Evolutionary conservation across 2,888 invertebrate genomes (phyloP).

Genomic region (Beris chalybata): DNA sequence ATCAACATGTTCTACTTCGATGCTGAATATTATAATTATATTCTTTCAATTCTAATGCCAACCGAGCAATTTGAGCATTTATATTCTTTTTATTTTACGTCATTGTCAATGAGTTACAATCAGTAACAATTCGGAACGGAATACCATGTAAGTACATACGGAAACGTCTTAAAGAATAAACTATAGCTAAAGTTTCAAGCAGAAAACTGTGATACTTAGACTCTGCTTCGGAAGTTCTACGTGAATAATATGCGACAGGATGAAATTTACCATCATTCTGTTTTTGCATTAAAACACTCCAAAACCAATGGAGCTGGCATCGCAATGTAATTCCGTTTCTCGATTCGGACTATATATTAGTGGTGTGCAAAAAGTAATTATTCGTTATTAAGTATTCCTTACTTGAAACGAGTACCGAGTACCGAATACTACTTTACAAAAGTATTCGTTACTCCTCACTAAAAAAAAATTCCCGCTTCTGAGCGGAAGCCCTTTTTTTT

Average conservation of each 20-base stretch:
- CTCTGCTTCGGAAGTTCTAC: conserved; percentile 8
- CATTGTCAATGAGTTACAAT: background rate
- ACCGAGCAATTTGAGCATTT: conserved; percentile 13
- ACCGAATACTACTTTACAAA: too few relatives aligned
- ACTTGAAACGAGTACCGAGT: too few relatives aligned
- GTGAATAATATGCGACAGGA: background rate
- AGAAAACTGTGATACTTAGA: background rate
- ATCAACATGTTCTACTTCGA: background rate
- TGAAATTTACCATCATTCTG: background rate
- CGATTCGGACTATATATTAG: too few relatives aligned
- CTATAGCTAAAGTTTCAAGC: conserved; percentile 6
- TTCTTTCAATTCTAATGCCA: conserved; percentile 4
- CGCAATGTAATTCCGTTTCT: background rate
- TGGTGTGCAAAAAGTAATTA: too few relatives aligned
- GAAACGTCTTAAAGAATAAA: conserved; percentile 2
- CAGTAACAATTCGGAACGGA: background rate
- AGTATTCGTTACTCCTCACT: too few relatives aligned
- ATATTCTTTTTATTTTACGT: background rate
- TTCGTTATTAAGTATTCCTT: too few relatives aligned
- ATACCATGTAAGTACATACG: conserved; percentile 2
- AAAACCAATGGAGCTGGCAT: background rate
- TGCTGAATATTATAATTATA: background rate
- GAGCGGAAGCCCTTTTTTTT: too few relatives aligned
- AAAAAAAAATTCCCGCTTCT: too few relatives aligned
- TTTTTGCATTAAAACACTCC: background rate